Conservation (phyloP, 2,888 invertebrate species). For the Sinotaia quadrata region DNA sequence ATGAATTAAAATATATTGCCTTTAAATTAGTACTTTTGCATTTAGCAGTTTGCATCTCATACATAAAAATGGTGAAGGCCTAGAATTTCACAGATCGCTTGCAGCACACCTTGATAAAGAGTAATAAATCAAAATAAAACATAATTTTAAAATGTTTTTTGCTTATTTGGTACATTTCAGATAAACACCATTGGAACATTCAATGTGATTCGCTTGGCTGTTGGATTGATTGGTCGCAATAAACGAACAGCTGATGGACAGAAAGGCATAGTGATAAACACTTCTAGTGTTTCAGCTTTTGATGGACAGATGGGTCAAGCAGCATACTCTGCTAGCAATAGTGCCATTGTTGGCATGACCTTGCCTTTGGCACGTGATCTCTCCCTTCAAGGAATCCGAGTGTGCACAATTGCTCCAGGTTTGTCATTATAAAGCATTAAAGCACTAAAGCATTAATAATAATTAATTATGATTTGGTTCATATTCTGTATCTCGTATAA, state of each 20-base stretch:
- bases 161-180: slow-evolving; percentile 87
- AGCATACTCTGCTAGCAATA: slow-evolving; percentile 94
- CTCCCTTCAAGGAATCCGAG: slow-evolving; percentile 72
- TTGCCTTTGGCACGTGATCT: slow-evolving; percentile 95
- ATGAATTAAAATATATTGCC: no score
- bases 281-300: slow-evolving; percentile 93
- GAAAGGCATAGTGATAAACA: slow-evolving; percentile 95
- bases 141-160: no score
- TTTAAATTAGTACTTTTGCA: no score
- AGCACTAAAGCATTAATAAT: no score
- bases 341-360: slow-evolving; percentile 94
- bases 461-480: no score
- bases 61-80: no score
- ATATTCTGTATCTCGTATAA: no score
- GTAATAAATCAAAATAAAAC: no score
- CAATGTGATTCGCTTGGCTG: slow-evolving; percentile 89
- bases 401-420: slow-evolving; percentile 75
- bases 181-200: slow-evolving; percentile 94
- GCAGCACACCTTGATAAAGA: no score
- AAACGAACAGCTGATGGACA: slow-evolving; percentile 86
- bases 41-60: no score
- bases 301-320: slow-evolving; percentile 98
- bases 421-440: slow-evolving; percentile 82
- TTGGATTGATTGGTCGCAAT: slow-evolving; percentile 86
- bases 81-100: no score